Conservation (phyloP, 2,113 vertebrate species). For the Rostratula benghalensis region DNA sequence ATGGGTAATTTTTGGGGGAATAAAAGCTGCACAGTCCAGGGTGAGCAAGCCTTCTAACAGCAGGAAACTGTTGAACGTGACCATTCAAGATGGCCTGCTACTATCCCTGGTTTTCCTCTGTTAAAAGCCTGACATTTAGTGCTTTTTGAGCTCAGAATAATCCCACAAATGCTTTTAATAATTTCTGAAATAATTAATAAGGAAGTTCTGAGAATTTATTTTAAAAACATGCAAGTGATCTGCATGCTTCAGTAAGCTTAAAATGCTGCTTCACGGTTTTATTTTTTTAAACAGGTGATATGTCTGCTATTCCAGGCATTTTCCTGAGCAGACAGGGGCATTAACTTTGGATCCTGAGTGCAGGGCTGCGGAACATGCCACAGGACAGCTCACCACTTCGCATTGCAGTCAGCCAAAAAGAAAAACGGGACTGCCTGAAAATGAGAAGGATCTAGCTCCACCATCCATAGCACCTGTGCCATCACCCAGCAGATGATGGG, state of each 20-base stretch:
- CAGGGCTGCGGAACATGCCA: not conserved
- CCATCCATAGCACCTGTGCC: too few relatives aligned
- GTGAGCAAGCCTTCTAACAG: not conserved
- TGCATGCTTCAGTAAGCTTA: not conserved
- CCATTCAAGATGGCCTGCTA: not conserved
- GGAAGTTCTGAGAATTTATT: not conserved
- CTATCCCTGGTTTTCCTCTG: not conserved
- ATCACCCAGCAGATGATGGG: not conserved
- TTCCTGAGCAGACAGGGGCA: not conserved
- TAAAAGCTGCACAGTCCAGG: rapidly evolving
- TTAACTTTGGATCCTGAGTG: not conserved
- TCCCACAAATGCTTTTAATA: not conserved
- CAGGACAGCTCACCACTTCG: not conserved
- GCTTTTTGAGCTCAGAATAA: not conserved
- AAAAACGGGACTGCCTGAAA: not conserved
- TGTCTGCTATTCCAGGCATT: not conserved
- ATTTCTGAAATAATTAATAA: not conserved
- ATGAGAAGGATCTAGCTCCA: not conserved
- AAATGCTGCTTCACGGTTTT: not conserved
- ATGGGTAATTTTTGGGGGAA: not conserved
- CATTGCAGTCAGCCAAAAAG: rapidly evolving
- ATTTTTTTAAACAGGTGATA: not conserved
- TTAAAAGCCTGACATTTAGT: not conserved
- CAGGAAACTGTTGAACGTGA: not conserved
- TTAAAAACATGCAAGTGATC: not conserved